Base-by-base conservation (phyloP, 2,888 invertebrate genomes). In the Mantis religiosa region DNA sequence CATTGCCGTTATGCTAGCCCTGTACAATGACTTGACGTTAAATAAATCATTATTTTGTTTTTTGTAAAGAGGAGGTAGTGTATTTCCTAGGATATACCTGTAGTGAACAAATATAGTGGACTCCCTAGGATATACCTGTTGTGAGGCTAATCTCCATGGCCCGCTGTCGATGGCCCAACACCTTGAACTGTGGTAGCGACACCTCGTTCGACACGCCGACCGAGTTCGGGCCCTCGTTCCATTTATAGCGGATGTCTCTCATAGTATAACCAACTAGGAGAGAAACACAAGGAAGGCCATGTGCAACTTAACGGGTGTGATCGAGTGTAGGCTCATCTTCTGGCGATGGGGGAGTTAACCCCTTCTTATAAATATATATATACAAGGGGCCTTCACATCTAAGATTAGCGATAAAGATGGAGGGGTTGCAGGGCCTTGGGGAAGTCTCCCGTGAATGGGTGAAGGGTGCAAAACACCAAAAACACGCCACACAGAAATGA, bases 161-260 rank as follows among this genome's bases (percentile, higher is more conserved):
- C 93, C 97, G 97, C 95, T 98, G 98, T 93, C 98, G 97, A 95
- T 98, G 98, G 93, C 98, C 98, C 94, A 98, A 97, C 94, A 98
- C 98, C 96, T 98, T 98, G 97, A 98, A 98, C 95, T 98, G 98
- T 94, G 98, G 98, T 94, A 98, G 96, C 93, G 98, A 98, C 94
- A 98, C 98, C 95, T 98, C 98, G 94, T 97, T 97, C 95, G 98
- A 98, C 93, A 98, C 98, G 94, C 98, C 98, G 94, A 98, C 98
- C 94, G 98, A 98, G 95, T 97, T 97, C 93, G 97, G 97, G 93
- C 98, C 98, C 95, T 98, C 97, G 95, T 98, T 97, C 98, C 98
- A 98, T 94, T 97, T 97, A 96, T 98, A 98, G 93, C 98, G 96
- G 96, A 98, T 98, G 96, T 98, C 98, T 95, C 97, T 96, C 98